Evolutionary conservation across 2,888 invertebrate genomes (phyloP).

Genomic region (Eupithecia centaureata): DNA sequence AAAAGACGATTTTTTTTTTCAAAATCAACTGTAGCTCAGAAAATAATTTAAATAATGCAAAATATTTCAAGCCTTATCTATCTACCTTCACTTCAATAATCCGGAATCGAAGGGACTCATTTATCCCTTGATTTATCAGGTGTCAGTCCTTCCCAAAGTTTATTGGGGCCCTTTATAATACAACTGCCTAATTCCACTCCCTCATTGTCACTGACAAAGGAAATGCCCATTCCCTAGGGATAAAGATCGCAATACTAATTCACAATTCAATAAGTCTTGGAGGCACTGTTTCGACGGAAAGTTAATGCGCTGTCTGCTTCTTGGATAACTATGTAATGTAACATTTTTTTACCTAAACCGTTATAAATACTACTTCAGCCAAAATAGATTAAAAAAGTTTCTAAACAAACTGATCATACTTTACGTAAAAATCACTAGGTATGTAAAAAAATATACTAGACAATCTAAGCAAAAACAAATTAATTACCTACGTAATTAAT

Average conservation of each 20-base stretch:
- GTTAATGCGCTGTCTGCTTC: not conserved
- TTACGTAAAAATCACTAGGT: too few relatives aligned
- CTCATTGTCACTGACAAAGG: constrained; percentile 6
- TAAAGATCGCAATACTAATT: constrained; percentile 27
- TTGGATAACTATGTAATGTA: not conserved
- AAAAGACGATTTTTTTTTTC: too few relatives aligned
- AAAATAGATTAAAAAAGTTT: too few relatives aligned
- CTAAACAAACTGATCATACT: too few relatives aligned
- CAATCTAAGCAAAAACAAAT: too few relatives aligned
- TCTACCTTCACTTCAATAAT: not conserved
- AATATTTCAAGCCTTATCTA: not conserved
- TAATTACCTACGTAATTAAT: too few relatives aligned
- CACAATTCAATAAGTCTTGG: constrained; percentile 30
- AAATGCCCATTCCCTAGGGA: constrained; percentile 31
- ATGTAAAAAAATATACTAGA: too few relatives aligned
- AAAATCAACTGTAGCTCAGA: too few relatives aligned
- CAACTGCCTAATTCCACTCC: not conserved
- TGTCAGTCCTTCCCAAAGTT: not conserved
- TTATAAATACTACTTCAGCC: too few relatives aligned
- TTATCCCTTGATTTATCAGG: not conserved
- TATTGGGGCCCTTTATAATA: constrained; percentile 4
- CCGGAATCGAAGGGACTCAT: not conserved
- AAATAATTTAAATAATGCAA: too few relatives aligned
- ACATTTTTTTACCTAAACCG: too few relatives aligned
- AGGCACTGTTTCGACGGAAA: not conserved